Base-by-base conservation (phyloP, 35 echinoderm and acorn worm genomes). In the Heliocidaris tuberculata region DNA sequence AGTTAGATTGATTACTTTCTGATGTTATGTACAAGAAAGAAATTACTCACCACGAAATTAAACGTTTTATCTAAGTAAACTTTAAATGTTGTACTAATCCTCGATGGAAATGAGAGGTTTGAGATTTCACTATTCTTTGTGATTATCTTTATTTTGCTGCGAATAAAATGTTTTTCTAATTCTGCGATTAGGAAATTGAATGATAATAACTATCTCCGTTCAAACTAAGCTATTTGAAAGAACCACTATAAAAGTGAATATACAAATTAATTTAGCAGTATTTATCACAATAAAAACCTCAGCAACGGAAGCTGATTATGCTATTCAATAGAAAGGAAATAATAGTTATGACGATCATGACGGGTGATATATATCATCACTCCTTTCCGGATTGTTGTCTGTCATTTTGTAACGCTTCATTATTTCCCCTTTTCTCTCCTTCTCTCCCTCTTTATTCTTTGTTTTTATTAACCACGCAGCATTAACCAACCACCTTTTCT, bases 401-500 rank as follows among this genome's bases (percentile, higher is more conserved):
- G 65, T 78, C 65, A 78, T 78, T 70, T 78, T 78, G 65, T 78
- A 78, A 8, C 21, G 65, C 15, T 78, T n/a, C 65, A 78, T 78
- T 78, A 78, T 78, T 21, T 29, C 27, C 21, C 27, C 65, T 78
- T 78, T 78, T 52, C 50, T 19, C 60, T 70, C 60, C 6, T 6
- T 70, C 60, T 19, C 31, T 89, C 17, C 35, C 31, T 89, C 16
- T 42, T 30, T 89, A 9, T 89, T 48, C 47, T 47, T 89, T 89
- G 31, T 89, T 89, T 86, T 32, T 47, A 48, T 89, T 48, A 32
- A 89, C 87, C 31, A 89, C 30, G 87, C 47, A 89, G 47, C 29
- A 89, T 47, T 32, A 89, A 89, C 87, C 87, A 89, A 48, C 19
- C 31, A 89, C 47, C 47, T 48, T 47, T 89, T 47, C 87, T 89